Evolutionary conservation across 2,797 vertebrate genomes (phyloP), one percentile per base, ranked within the genome.

Genomic region (Hemitrygon akajei): DNA sequence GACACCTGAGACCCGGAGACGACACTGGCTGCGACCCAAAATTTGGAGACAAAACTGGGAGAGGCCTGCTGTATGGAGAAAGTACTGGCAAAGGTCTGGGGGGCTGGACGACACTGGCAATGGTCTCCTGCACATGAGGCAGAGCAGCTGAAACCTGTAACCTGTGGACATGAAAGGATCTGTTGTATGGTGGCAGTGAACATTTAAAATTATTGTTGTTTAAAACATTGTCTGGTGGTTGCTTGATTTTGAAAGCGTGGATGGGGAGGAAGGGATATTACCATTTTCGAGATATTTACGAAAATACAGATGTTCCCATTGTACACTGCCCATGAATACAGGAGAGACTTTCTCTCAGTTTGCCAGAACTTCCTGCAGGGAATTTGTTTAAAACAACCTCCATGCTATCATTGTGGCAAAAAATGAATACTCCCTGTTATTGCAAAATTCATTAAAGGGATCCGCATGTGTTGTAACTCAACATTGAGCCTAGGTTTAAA

Each of bases 161-260:
- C 58, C 58, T 63, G 30, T 87, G 11, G 7, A 30, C n/a, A 27
- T n/a, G 30, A 30, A 63, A 87, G n/a, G 58, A 63, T 63, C 84
- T 87, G 58, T 63, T n/a, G 27, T 60, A 58, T 60, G 81, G 84
- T 14, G 82, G 58, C 84, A 87, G 30, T 87, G 58, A 30, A 30
- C 60, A 16, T 87, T 87, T 63, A 87, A 87, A 87, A n/a, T 63
- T 87, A 87, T 84, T 84, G 47, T 30, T 87, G 56, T 86, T 86
- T 60, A 86, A 86, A 63, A 18, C 11, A 63, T 47, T n/a, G 58
- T 60, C 58, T 63, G 11, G 63, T 63, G 58, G 27, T n/a, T 14
- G 4, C 27, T 30, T 87, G 56, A 87, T 87, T 87, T 87, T n/a
- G 58, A 63, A 56, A n/a, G 27, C 40, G 81, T 56, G 9, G 0